Base-by-base conservation (phyloP, 2,888 invertebrate species). In the Agrilus cyanescens region DNA sequence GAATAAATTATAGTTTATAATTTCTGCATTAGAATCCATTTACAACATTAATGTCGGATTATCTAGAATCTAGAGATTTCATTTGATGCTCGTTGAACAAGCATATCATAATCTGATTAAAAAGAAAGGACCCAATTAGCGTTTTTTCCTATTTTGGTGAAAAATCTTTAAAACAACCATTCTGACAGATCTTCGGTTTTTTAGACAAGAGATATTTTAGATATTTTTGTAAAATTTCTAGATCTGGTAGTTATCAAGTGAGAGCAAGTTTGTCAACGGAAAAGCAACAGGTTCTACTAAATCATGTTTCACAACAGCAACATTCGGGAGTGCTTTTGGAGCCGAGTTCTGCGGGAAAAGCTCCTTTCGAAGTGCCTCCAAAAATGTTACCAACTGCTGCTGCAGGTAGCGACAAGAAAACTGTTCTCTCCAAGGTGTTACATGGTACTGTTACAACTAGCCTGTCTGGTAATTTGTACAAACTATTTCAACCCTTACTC, bases 241-340 rank as follows among this genome's bases (percentile, higher is more conserved):
- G 78, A 66, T 78, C 78, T 33, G 77, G 77, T 34, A 76, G 78
- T 48, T 78, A 78, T 61, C 76, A 77, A 54, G 70, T 74, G 50
- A 57, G 63, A 20, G 55, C 64, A 12, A 67, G 65, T 53, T 69
- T 75, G 59, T 72, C 75, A 35, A 69, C 74, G 5, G 63, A 65
- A 46, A 65, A 66, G 47, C 66, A 67, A 50, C 65, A 66, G 48
- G 61, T 60, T 20, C 55, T 67, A 10, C 53, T 65, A 44, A 65
- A 66, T 41, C 65, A 66, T 52, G 58, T 64, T 37, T 58, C 59
- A 25, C 48, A 43, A 34, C 44, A 47, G 13, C 53, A 59, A 6
- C 62, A 62, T 47, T 62, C 67, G 4, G 68, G 66, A 10, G 62
- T 68, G 13, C 61, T 68, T 32, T 53, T 68, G 46, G 66, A 67